Conservation (phyloP, 2,113 vertebrate species). For the Microcebus murinus region DNA sequence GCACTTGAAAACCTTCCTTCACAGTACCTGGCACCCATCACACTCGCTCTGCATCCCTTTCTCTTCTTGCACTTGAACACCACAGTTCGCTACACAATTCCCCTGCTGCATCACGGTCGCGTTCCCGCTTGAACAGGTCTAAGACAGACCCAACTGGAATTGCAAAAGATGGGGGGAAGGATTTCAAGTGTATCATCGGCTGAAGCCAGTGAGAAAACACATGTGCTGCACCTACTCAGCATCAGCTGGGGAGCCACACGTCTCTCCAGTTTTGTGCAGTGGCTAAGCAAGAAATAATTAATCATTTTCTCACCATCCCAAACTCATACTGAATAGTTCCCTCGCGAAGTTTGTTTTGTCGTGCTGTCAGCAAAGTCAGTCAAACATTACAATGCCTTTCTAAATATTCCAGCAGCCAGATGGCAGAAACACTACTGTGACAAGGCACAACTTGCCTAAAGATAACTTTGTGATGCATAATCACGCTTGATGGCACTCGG, state of each 20-base stretch:
- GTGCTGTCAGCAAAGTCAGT: slow-evolving; percentile 60
- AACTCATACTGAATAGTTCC: slow-evolving; percentile 48
- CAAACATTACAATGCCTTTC: slow-evolving; percentile 62
- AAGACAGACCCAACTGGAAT: slow-evolving; percentile 19
- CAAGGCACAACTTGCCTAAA: slow-evolving; percentile 51
- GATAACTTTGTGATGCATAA: slow-evolving; percentile 50
- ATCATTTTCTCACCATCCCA: slow-evolving; percentile 43
- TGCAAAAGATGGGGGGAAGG: neutral
- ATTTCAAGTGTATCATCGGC: neutral
- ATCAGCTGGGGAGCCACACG: rapidly evolving
- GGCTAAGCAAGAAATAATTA: slow-evolving; percentile 19
- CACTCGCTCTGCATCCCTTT: neutral
- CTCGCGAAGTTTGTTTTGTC: slow-evolving; percentile 61
- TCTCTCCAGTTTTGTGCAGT: neutral
- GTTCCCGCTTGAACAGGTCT: neutral
- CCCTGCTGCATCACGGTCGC: neutral
- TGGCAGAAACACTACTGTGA: slow-evolving; percentile 25
- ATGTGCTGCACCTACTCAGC: neutral
- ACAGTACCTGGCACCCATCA: neutral
- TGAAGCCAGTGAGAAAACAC: neutral
- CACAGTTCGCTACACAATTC: neutral
- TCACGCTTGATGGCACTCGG: neutral
- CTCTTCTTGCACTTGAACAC: neutral
- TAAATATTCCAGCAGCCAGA: slow-evolving; percentile 72
- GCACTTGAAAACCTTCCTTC: neutral